Evolutionary conservation across 1,140 invertebrate species (phyloP), one percentile per base, ranked within the genome.

Genomic region (Phymorhynchus buccinoides): DNA sequence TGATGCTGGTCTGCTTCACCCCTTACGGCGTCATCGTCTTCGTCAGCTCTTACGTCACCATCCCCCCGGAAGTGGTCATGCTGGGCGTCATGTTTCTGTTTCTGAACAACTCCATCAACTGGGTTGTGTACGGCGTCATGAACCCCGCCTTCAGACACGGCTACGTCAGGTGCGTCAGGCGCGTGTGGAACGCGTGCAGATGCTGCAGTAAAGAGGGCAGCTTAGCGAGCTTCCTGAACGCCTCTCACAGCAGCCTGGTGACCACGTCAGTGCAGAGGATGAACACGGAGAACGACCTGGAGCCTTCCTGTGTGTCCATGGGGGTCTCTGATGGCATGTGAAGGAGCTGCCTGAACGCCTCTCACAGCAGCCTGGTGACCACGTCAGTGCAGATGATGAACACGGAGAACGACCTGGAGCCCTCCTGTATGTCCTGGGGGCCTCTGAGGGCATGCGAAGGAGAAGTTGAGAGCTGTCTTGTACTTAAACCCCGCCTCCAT

Each of bases 71-170:
- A 18, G 41, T 83, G 37, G 18, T 71, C 56, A 83, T 83, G 3
- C 22, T 44, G n/a, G 62, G 62, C 4, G 18, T 6, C 41, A 41
- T 83, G 62, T 83, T 83, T n/a, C 80, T 83, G 27, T 71, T 83
- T 30, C 1, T 37, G 16, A 83, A 83, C 66, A 42, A 71, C 62
- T 41, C 80, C 39, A 32, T 83, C 37, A 83, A 83, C 66, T 83
- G 80, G 80, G 73, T 83, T 39, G 66, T 83, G 37, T 83, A 83
- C 41, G 80, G 80, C 1, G 80, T 62, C 9, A 83, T 83, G 80
- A 83, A 83, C 44, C 37, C 80, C 0, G 52, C 66, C 1, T 83
- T 83, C 80, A 66, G 66, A 18, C 18, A 16, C 1, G 80, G 56
- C 66, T 83, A 83, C 80, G 39, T 44, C 35, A 71, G 32, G 42